phyloP scores from a whole-genome alignment of 2,888 invertebrate species.

The Andrena minutula region DNA sequence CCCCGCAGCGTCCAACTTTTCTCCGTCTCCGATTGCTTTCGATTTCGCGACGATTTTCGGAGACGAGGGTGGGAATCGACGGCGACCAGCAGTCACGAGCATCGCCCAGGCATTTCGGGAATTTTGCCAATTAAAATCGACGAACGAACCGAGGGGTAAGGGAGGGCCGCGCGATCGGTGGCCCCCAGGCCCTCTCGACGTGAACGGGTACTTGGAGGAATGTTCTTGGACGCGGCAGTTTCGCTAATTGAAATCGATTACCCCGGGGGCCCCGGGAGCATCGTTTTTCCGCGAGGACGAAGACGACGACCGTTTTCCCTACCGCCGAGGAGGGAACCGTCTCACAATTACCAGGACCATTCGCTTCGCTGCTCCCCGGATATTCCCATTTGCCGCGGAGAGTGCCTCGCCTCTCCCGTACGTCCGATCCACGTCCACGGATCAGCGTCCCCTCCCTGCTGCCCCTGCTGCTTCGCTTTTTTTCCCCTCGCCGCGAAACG shows the following conservation, averaged over 20 bases:
- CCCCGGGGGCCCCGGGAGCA: slow-evolving; percentile 54
- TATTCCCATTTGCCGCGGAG: slow-evolving; percentile 70
- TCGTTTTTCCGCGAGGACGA: slow-evolving; percentile 47
- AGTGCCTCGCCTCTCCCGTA: slow-evolving; percentile 40
- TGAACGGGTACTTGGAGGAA: slow-evolving; percentile 69
- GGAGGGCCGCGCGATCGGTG: slow-evolving; percentile 37
- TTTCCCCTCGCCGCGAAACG: slow-evolving; percentile 14
- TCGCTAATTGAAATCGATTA: slow-evolving; percentile 78
- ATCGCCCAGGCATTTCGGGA: slow-evolving; percentile 64
- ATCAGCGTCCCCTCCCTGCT: background rate
- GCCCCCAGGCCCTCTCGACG: slow-evolving; percentile 54
- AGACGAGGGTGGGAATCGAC: slow-evolving; percentile 10
- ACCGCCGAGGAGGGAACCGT: slow-evolving; percentile 41
- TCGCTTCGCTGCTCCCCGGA: slow-evolving; percentile 65
- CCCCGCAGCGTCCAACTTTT: background rate
- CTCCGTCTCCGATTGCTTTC: slow-evolving; percentile 49
- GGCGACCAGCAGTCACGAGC: slow-evolving; percentile 43
- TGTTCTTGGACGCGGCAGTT: slow-evolving; percentile 74
- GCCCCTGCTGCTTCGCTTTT: slow-evolving; percentile 18
- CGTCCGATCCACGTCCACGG: slow-evolving; percentile 53
- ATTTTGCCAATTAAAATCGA: slow-evolving; percentile 74
- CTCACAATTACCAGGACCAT: slow-evolving; percentile 63
- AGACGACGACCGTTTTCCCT: slow-evolving; percentile 7
- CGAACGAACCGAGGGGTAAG: slow-evolving; percentile 45
- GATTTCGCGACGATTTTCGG: slow-evolving; percentile 49